Evolutionary conservation across 2,888 invertebrate genomes (phyloP), one percentile per base, ranked within the genome.

Genomic region (Neoaliturus tenellus): DNA sequence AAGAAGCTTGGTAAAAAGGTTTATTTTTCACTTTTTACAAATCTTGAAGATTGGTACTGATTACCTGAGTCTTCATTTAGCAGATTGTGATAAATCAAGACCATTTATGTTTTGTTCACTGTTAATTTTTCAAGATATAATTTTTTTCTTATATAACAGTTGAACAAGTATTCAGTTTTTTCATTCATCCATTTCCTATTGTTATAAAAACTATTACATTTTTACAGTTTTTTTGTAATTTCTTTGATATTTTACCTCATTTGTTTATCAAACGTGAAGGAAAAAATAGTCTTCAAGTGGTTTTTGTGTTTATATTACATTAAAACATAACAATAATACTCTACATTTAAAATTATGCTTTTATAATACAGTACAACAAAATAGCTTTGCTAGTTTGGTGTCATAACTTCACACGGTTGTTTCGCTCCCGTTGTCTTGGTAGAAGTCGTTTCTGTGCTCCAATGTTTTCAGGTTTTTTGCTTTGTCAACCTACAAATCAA

Each of bases 161-260:
- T n/a, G n/a, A n/a, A n/a, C n/a, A n/a, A n/a, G n/a, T n/a, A n/a
- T n/a, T n/a, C n/a, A n/a, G n/a, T n/a, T n/a, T n/a, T n/a, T n/a
- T n/a, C n/a, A n/a, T n/a, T n/a, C n/a, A n/a, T n/a, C n/a, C n/a
- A n/a, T n/a, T n/a, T n/a, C n/a, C n/a, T n/a, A n/a, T n/a, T n/a
- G n/a, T n/a, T n/a, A n/a, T n/a, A n/a, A n/a, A n/a, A n/a, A n/a
- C n/a, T n/a, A n/a, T n/a, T n/a, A n/a, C n/a, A n/a, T n/a, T n/a
- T n/a, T n/a, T n/a, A n/a, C n/a, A n/a, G n/a, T n/a, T n/a, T n/a
- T n/a, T n/a, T n/a, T n/a, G n/a, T n/a, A 67, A 82, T 84, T 84
- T 82, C 82, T 84, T 84, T 84, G 82, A 80, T 58, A 80, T 81
- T 44, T 75, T 1, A 12, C 0, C 62, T 81, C 33, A 17, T 48